Conservation (phyloP, 2,113 vertebrate species). For the Elephantulus edwardii region DNA sequence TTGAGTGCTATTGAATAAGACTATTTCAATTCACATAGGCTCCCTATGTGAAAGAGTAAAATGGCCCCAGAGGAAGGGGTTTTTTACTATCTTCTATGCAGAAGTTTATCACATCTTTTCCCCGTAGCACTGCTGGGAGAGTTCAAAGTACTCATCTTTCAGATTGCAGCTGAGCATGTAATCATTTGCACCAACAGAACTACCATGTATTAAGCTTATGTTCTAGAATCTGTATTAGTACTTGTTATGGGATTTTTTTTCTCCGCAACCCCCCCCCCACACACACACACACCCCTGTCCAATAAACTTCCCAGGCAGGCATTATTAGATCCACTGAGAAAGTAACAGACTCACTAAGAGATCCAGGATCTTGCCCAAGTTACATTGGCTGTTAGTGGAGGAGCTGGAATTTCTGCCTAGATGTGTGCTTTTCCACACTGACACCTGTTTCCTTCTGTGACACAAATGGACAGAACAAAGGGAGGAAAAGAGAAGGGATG, state of each 20-base stretch:
- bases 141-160: neutral
- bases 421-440: neutral
- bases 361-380: neutral
- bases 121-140: neutral
- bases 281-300: no score
- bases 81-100: no score
- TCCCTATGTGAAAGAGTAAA: neutral
- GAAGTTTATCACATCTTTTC: neutral
- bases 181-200: neutral
- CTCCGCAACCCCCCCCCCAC: no score
- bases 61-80: neutral
- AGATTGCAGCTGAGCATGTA: neutral
- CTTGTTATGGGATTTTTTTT: neutral
- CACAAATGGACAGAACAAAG: constrained; percentile 15
- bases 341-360: neutral
- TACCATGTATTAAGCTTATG: neutral
- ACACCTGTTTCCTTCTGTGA: neutral
- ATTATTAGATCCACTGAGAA: neutral
- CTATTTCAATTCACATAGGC: neutral
- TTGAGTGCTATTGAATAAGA: neutral
- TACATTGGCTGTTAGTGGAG: neutral
- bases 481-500: neutral
- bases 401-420: neutral
- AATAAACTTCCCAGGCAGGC: neutral
- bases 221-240: neutral